Base-by-base conservation (phyloP, 2,113 vertebrate species). In the Prolemur simus region DNA sequence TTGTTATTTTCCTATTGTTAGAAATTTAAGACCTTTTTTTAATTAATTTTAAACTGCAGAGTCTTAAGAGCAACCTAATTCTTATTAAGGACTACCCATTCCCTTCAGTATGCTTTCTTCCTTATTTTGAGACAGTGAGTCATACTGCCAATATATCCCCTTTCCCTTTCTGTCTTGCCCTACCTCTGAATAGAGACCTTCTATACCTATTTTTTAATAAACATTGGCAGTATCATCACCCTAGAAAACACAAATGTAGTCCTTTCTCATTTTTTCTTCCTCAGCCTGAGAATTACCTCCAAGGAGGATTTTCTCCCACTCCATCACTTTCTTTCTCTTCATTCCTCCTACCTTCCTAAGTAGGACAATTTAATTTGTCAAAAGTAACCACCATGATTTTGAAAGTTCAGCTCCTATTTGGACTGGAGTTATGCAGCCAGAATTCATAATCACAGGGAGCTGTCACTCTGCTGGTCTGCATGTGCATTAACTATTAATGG, bases 391-490 rank as follows among this genome's bases (percentile, higher is more conserved):
- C 94, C 0, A 52, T 94, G 89, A 97, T 98, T 98, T 97, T 96
- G 84, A 98, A 98, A 98, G 98, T 98, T 98, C 96, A 97, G 86
- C 95, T 97, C 73, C 92, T 97, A 78, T 98, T 98, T 98, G 95
- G 97, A 97, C 96, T 97, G 84, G 94, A 97, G 93, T 87, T 95
- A 84, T 71, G 86, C 87, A 92, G 96, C 85, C 18, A 6, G 96
- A 97, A 98, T 98, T 96, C 95, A 82, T 97, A 98, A 98, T 98
- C 93, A 74, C 84, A 18, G 81, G 95, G 87, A 97, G 82, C 97
- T 98, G 93, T 95, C 66, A 98, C 54, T 96, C 98, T 97, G 94
- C 97, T 97, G 97, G 93, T 97, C 91, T 78, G 96, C 77, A 96
- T 97, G 96, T 64, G 81, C 94, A 97, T 98, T 98, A 97, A 97